Base-by-base conservation (phyloP, 2,113 vertebrate genomes). In the Scomber colias region DNA sequence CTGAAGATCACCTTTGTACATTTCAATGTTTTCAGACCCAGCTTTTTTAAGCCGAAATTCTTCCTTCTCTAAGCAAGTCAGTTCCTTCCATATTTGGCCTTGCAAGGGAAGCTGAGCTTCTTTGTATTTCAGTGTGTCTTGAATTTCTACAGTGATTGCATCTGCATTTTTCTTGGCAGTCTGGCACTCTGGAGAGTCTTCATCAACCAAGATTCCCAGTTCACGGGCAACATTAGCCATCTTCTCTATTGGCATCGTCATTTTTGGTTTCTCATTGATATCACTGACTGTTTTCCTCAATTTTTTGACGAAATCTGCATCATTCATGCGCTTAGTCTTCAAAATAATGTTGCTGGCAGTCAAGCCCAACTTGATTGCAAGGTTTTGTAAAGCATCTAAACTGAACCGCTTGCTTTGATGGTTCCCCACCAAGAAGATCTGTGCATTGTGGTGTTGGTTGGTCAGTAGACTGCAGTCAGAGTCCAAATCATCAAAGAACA, bases 401-500 rank as follows among this genome's bases (percentile, higher is more conserved):
- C 24, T 71, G 15, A 89, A 74, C 3, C 0, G 3, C 0, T 82
- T 74, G 9, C 48, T 85, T 3, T 93, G 60, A 15, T 15, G 5
- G 67, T n/a, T n/a, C n/a, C 83, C 82, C 0, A 95, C 86, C n/a
- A 95, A 80, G 57, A 81, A 92, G 8, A 94, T 71, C 46, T 90
- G 49, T 50, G 76, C 27, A 19, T 88, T 87, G 17, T 14, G 51
- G n/a, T 87, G 12, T 46, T 84, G 66, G 49, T 84, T 90, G 10
- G 61, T 89, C 0, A 96, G 86, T 5, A 96, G 11, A 10, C 79
- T 9, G 14, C 80, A 89, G 2, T 71, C 84, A 46, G 88, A 71
- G 10, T 84, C 83, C 1, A 94, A 46, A 35, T 45, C 50, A 56
- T 96, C 94, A 67, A 89, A 92, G 45, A 96, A 94, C 7, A 96